Percentiles rank a stretch among this genome's conserved stretches.
Conservation (phyloP, 2,888 invertebrate genomes). For the Tachystola acroxantha region DNA sequence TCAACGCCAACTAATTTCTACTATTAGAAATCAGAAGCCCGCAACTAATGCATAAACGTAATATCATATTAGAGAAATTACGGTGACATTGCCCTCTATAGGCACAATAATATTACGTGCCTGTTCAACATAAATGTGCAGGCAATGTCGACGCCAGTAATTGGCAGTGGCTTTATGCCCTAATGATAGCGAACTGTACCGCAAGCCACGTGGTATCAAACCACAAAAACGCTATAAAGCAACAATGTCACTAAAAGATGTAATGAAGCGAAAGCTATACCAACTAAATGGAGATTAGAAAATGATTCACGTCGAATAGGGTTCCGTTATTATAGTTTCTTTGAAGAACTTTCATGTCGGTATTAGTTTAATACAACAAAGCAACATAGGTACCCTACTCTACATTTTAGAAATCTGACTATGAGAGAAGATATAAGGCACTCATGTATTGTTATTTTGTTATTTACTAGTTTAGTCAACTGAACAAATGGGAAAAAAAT, state of each 20-base stretch:
- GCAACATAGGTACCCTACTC: too few relatives aligned
- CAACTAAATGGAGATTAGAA: background rate
- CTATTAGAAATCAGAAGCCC: background rate
- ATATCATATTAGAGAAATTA: conserved; percentile 30
- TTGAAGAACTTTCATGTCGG: too few relatives aligned
- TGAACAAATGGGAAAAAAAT: too few relatives aligned
- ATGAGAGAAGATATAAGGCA: too few relatives aligned
- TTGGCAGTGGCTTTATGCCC: conserved; percentile 41
- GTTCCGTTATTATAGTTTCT: too few relatives aligned
- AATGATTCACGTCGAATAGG: too few relatives aligned
- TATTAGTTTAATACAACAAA: too few relatives aligned
- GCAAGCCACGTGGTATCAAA: background rate
- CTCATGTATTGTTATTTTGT: too few relatives aligned
- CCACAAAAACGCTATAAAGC: background rate
- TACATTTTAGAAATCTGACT: too few relatives aligned
- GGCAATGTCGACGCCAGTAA: conserved; percentile 42
- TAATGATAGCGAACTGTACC: conserved; percentile 35
- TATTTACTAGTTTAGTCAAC: too few relatives aligned
- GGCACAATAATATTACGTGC: conserved; percentile 32
- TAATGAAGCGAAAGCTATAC: background rate
- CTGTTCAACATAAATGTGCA: conserved; percentile 40
- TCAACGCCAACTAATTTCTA: background rate
- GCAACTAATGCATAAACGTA: conserved; percentile 21
- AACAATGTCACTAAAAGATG: background rate
- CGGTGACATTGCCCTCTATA: conserved; percentile 36